Evolutionary conservation across 2,888 invertebrate genomes (phyloP), one percentile per base, ranked within the genome.

Genomic region (Tolmerus cingulatus): DNA sequence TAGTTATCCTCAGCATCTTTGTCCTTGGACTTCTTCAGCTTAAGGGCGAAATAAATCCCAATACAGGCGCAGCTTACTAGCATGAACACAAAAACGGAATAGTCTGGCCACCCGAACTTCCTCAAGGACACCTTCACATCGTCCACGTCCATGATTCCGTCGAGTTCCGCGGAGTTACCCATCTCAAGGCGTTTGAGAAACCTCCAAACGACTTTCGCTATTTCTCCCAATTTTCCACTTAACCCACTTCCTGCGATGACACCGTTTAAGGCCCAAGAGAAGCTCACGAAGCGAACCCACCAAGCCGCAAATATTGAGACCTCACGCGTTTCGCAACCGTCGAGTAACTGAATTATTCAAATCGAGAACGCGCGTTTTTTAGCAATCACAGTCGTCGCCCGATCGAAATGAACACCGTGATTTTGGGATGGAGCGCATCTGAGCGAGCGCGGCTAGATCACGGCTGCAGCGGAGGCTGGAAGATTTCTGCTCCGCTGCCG

Each of bases 41-140:
- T 93, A 89, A 96, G 95, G 1, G 96, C 97, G 93, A 96, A 97
- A 91, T 96, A 97, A n/a, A 97, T 92, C 0, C 97, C 97, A 77
- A 97, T 96, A 14, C 94, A 93, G 0, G 97, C 95, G 92, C 97
- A 97, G 55, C 96, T 93, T 16, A 95, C 93, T 90, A 97, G 92
- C 97, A 97, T 97, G 0, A 94, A 90, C 87, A 95, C 94, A 91
- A 97, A 97, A 89, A 97, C 95, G 1, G 95, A 91, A 92, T 97
- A 97, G 91, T 97, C 97, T 84, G 94, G 93, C 94, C 95, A 94
- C 16, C 95, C 94, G 90, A 96, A 96, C 89, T 93, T 94, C 90
- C 95, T 95, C 92, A 96, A 93, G 81, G 94, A 91, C 76, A 90
- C 89, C 85, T 92, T 91, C 86, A 93, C 90, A 89, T 93, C 92